These are phyloP conservation scores for Amphiura filiformis DNA, from an alignment of 35 echinoderm and acorn worm species.

Conservation along the genomic window DNA sequence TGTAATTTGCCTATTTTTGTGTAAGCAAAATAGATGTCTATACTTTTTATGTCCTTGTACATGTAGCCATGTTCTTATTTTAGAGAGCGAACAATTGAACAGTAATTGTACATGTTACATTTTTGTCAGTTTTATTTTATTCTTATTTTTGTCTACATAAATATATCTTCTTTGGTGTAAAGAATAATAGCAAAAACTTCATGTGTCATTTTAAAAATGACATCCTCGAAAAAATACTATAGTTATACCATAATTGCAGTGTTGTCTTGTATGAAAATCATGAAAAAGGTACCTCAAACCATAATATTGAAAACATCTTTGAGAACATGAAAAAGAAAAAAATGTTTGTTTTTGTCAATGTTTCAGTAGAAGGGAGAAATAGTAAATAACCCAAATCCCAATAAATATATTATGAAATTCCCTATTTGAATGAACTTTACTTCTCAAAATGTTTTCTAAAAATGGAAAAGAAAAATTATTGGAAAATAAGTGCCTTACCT, in stretches of 20 bases:
- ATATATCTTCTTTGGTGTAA: too few species aligned
- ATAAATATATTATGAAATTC: background rate
- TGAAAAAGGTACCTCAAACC: too few species aligned
- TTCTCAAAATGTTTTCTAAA: background rate
- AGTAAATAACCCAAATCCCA: background rate
- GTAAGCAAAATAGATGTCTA: background rate
- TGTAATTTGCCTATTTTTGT: background rate
- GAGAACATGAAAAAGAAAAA: background rate
- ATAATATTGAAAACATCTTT: background rate
- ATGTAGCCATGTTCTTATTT: background rate
- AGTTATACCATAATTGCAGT: too few species aligned
- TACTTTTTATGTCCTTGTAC: background rate
- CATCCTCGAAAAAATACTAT: too few species aligned
- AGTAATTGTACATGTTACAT: background rate
- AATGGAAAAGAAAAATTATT: background rate
- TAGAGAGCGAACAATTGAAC: background rate
- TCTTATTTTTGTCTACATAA: background rate
- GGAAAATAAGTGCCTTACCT: background rate
- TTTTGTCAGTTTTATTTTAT: background rate
- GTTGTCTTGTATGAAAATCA: too few species aligned
- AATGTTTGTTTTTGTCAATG: background rate
- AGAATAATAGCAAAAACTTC: too few species aligned
- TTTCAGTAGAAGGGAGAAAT: background rate
- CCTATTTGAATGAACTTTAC: background rate
- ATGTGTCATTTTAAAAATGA: too few species aligned